Percentiles rank a stretch among this genome's conserved stretches.
These are phyloP conservation scores for Amiota mariae DNA, from an alignment of 2,888 invertebrate genomes.

Conservation along the genomic window DNA sequence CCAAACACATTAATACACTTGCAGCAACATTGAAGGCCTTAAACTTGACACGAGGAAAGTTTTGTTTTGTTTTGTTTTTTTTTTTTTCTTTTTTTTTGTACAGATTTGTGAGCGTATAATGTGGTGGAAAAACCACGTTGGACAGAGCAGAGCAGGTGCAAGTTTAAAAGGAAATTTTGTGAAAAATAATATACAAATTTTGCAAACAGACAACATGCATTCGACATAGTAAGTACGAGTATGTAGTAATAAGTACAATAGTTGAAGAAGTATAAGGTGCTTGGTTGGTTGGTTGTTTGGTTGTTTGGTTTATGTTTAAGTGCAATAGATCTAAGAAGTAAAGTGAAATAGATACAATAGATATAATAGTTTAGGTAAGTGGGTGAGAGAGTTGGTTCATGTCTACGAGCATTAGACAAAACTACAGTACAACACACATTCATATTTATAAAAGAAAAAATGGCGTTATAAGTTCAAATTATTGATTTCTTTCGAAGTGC, in stretches of 20 bases:
- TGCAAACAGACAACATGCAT: conserved; percentile 21
- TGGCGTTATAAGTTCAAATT: conserved; percentile 28
- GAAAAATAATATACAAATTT: neutral
- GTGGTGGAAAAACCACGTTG: conserved; percentile 11
- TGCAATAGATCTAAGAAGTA: neutral
- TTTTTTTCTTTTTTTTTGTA: neutral
- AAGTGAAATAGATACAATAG: neutral
- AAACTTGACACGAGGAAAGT: neutral
- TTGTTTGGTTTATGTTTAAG: neutral
- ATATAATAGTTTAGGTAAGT: neutral
- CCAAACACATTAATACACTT: conserved; percentile 4
- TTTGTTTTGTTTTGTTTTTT: too few species aligned
- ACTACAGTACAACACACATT: neutral
- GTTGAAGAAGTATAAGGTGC: too few species aligned
- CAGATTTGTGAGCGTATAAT: neutral
- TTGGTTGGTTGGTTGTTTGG: too few species aligned
- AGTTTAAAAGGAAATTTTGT: neutral
- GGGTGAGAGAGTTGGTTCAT: neutral
- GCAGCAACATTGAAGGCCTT: conserved; percentile 21
- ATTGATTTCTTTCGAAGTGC: neutral
- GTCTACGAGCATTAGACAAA: neutral
- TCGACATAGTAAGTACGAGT: neutral
- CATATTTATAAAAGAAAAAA: neutral
- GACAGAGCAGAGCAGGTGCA: conserved; percentile 25
- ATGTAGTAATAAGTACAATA: too few species aligned